Base-by-base conservation (phyloP, 2,113 vertebrate genomes). In the Ptilonorhynchus violaceus region DNA sequence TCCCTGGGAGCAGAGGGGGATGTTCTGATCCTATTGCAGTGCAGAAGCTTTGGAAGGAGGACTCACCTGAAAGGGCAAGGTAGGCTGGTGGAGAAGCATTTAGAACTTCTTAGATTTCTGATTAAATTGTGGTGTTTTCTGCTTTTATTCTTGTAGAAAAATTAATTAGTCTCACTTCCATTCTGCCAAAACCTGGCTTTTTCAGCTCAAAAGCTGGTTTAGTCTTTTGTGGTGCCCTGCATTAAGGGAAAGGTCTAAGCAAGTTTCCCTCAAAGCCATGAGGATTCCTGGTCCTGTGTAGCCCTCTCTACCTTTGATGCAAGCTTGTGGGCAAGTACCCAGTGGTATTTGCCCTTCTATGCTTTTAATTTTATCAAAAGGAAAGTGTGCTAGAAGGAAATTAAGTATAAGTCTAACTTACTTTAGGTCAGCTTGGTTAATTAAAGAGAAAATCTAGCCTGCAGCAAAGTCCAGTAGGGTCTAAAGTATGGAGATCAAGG, bases 21-120 rank as follows among this genome's bases (percentile, higher is more conserved):
- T 25, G 0, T 11, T 2, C 4, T 25, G 0, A 0, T 0, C 15
- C 4, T 55, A 4, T 4, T 25, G 6, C 1, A 1, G 3, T 5
- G 2, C 0, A 5, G 63, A 4, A n/a, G 13, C 2, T 0, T 12
- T 12, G 0, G 1, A 35, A 80, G 53, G n/a, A 37, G 15, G n/a
- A 10, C 3, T 53, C 0, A 0, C 1, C 20, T 50, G 33, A 7
- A 4, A 3, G 4, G 11, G 2, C 1, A 27, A 0, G 20, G 33
- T 24, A 62, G 28, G 50, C 4, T 64, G 5, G 1, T 0, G 2
- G 3, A 24, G 22, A 39, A 56, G 11, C 12, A 2, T 2, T 25
- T 53, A 11, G 13, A 12, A 1, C 0, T 14, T 64, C 39, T 47
- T 9, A 0, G 7, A 3, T 8, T 62, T 67, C 1, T 2, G 1